A percentile compares a stretch with the other conserved stretches of the same genome.
These are phyloP conservation scores for Lepidostoma basale DNA, from an alignment of 1,140 invertebrate genomes.

Conservation along the genomic window DNA sequence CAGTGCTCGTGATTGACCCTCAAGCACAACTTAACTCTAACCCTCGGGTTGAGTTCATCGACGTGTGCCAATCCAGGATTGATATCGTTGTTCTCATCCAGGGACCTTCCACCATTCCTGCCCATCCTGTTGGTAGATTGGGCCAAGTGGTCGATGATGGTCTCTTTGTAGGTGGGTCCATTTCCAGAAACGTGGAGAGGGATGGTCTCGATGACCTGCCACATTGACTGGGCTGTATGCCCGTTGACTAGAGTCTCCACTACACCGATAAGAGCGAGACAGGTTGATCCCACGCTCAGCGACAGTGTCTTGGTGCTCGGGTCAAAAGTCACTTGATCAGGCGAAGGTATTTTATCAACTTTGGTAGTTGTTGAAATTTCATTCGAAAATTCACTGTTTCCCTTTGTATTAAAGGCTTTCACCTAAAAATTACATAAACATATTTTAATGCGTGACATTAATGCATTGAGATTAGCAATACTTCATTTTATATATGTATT, in stretches of 20 bases:
- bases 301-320: slow-evolving; percentile 74
- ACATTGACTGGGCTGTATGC: slow-evolving; percentile 64
- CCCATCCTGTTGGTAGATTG: slow-evolving; percentile 49
- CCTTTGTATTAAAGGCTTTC: slow-evolving; percentile 84
- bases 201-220: slow-evolving; percentile 74
- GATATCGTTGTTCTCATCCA: slow-evolving; percentile 60
- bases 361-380: slow-evolving; percentile 78
- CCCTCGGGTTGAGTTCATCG: slow-evolving; percentile 68
- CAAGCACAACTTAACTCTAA: slow-evolving; percentile 80
- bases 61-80: slow-evolving; percentile 56
- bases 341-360: slow-evolving; percentile 81
- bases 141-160: slow-evolving; percentile 64
- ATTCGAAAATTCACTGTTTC: slow-evolving; percentile 82
- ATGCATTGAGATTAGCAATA: background rate
- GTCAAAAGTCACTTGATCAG: slow-evolving; percentile 81
- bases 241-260: slow-evolving; percentile 70
- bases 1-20: slow-evolving; percentile 78
- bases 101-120: slow-evolving; percentile 55
- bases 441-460: background rate
- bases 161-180: slow-evolving; percentile 70
- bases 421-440: slow-evolving; percentile 61
- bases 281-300: slow-evolving; percentile 79
- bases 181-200: slow-evolving; percentile 71
- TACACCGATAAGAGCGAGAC: slow-evolving; percentile 72
- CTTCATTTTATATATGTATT: background rate